Base-by-base conservation (phyloP, 1,140 invertebrate species). In the Battus philenor region DNA sequence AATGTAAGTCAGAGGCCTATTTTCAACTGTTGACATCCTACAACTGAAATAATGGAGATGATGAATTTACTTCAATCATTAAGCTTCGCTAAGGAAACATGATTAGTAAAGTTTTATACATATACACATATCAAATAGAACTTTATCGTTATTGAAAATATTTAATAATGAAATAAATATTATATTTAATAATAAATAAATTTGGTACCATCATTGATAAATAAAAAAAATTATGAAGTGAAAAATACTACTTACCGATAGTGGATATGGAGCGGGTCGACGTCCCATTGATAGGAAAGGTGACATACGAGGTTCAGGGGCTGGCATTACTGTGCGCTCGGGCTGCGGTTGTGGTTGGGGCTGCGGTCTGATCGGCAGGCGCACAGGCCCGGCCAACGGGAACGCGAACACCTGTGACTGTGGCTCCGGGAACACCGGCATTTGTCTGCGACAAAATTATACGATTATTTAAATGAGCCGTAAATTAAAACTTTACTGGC, bases 341-440 rank as follows among this genome's bases (percentile, higher is more conserved):
- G 44, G 44, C 9, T 47, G 47, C 4, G 49, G 47, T 29, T 29
- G 45, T 4, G 46, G 49, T 31, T 76, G 68, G 8, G 70, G 65
- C 51, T 76, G 70, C 0, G 75, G 75, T 26, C 75, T 51, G 57
- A 79, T 56, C 1, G 79, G 77, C 15, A 79, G 64, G 7, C 75
- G 57, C 46, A 79, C 75, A 5, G 79, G 79, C 0, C 79, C 79
- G 0, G 79, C 54, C 57, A 83, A 51, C 8, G 79, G 79, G 71
- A 81, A 83, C 6, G 79, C 79, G 54, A 83, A 81, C 50, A 80
- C 76, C 46, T 83, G 79, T 26, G 79, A 83, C 45, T 80, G 76
- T 0, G 79, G 79, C 30, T 83, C 79, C 0, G 76, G 73, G 67
- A 83, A 71, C 50, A 65, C 59, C 3, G 57, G 55, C 57, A 74